Conservation (phyloP, 2,888 invertebrate species). For the Pyrrhia umbra region DNA sequence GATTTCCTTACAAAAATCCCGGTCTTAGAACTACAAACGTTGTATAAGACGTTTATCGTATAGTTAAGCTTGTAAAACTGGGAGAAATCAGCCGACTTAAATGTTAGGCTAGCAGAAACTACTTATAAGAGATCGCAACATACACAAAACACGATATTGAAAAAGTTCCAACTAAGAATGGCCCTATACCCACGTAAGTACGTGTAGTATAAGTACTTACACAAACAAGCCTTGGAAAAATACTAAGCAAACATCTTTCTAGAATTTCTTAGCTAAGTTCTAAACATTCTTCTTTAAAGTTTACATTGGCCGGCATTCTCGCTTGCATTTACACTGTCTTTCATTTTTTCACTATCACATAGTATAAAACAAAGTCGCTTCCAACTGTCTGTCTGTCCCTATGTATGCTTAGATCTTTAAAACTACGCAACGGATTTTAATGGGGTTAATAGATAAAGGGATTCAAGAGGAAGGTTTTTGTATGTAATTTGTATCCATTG, state of each 20-base stretch:
- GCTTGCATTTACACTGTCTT: no score
- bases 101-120: constrained; percentile 14
- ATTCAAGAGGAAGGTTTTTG: no score
- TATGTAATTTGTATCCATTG: no score
- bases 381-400: no score
- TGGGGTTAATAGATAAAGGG: no score
- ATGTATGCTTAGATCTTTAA: no score
- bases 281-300: background rate
- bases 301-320: no score
- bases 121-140: constrained; percentile 12
- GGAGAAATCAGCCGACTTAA: constrained; percentile 27
- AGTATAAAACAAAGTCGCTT: no score
- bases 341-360: no score
- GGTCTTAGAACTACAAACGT: constrained; percentile 13
- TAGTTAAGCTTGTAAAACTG: constrained; percentile 35
- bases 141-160: constrained; percentile 6
- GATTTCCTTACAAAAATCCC: background rate
- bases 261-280: background rate
- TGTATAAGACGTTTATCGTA: constrained; percentile 27
- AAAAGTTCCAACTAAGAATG: constrained; percentile 17
- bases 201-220: background rate
- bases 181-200: constrained; percentile 8
- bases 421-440: no score
- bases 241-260: background rate
- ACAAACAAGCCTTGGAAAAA: constrained; percentile 1